Conservation (phyloP, 2,797 vertebrate species). For the Peromyscus melanophrys region DNA sequence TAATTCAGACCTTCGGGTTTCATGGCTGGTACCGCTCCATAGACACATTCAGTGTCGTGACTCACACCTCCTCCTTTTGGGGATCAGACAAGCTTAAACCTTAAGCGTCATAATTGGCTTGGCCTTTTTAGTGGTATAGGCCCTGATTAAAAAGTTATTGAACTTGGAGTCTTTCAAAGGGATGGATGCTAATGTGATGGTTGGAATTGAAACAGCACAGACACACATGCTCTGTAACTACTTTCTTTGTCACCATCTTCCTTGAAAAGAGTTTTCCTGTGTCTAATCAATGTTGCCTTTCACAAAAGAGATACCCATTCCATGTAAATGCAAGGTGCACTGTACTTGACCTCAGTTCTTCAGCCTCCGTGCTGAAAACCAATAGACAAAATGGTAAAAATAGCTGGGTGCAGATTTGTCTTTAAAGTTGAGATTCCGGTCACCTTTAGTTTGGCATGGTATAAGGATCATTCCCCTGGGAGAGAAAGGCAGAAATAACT, state of each 20-base stretch:
- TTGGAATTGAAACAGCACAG: conserved; percentile 65
- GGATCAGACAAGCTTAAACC: neutral
- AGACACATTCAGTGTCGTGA: conserved; percentile 29
- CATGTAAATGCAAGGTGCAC: conserved; percentile 79
- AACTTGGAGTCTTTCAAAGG: conserved; percentile 58
- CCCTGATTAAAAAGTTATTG: conserved; percentile 74
- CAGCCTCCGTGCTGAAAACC: conserved; percentile 63
- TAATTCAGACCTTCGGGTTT: conserved; percentile 16
- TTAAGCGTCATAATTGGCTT: conserved; percentile 59
- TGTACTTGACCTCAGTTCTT: conserved; percentile 75
- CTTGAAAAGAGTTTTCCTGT: conserved; percentile 68
- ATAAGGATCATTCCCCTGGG: conserved; percentile 42
- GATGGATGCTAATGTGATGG: conserved; percentile 56
- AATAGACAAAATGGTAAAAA: conserved; percentile 56
- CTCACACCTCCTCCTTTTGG: conserved; percentile 46
- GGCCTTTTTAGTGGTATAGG: neutral
- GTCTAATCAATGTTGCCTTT: conserved; percentile 76
- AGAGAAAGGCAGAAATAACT: conserved; percentile 63
- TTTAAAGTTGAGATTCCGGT: conserved; percentile 60
- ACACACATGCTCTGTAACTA: conserved; percentile 51
- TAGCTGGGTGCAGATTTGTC: neutral
- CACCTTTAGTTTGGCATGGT: conserved; percentile 68
- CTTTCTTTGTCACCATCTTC: conserved; percentile 73
- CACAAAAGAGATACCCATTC: conserved; percentile 68
- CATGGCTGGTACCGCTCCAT: neutral